Percentiles rank a stretch among this genome's conserved stretches.
Conservation (phyloP, 2,797 vertebrate genomes). For the Stomatorhinus walkeri region DNA sequence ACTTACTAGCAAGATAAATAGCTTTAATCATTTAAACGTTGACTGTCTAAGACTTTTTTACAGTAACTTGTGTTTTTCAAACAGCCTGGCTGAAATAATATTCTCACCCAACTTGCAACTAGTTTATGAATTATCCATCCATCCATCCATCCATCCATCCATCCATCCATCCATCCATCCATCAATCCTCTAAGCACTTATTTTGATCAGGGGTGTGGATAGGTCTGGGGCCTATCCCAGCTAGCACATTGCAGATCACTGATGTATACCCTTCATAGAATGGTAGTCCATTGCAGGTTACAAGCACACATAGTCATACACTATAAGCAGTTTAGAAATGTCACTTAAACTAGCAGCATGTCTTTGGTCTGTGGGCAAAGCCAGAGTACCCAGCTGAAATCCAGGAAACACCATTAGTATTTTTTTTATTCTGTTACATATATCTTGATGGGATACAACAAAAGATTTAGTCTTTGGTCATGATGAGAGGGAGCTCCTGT, state of each 20-base stretch:
- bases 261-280: background rate
- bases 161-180: background rate
- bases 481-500: background rate
- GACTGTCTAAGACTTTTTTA: background rate
- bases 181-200: background rate
- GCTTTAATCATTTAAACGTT: background rate
- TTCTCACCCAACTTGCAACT: background rate
- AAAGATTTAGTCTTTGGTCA: background rate
- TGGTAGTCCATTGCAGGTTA: background rate
- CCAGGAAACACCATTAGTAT: background rate
- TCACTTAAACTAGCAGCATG: background rate
- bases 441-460: background rate
- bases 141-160: background rate
- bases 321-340: background rate
- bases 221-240: background rate
- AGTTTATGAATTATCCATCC: background rate
- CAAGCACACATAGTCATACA: background rate
- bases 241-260: background rate
- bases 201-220: background rate
- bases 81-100: background rate
- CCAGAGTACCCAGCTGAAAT: background rate
- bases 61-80: background rate
- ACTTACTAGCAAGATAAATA: background rate
- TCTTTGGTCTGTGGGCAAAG: background rate
- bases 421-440: background rate